These are phyloP conservation scores for Pseudopipra pipra DNA, from an alignment of 2,113 vertebrate species.

Conservation along the genomic window DNA sequence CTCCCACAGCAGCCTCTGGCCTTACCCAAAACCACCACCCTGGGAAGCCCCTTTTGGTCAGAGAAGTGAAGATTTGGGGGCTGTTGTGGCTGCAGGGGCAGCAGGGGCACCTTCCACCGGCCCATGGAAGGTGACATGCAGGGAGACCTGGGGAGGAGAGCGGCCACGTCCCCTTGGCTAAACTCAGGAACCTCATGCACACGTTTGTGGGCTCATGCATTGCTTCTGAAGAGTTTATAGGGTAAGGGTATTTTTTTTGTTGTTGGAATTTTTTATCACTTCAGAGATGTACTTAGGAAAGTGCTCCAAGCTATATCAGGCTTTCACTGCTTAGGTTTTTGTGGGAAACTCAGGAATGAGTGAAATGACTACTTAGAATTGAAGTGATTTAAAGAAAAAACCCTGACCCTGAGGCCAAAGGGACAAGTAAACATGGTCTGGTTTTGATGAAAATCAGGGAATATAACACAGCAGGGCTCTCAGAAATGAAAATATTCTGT, in stretches of 20 bases:
- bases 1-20: background rate
- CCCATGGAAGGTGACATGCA: background rate
- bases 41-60: background rate
- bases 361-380: background rate
- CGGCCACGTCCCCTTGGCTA: accelerated
- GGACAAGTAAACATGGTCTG: slow-evolving; percentile 23
- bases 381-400: background rate
- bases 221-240: background rate
- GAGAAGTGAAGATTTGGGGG: background rate
- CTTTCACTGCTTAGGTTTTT: background rate
- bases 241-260: background rate
- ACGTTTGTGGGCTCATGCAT: accelerated
- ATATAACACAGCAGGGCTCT: background rate
- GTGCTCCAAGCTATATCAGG: background rate
- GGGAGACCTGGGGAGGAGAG: too few species aligned
- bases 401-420: background rate
- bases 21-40: background rate
- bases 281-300: background rate
- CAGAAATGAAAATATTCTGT: slow-evolving; percentile 15
- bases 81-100: background rate
- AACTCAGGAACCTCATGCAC: accelerated
- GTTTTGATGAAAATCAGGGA: slow-evolving; percentile 31
- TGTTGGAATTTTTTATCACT: background rate
- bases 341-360: slow-evolving; percentile 22
- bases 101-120: background rate